Base-by-base conservation (phyloP, 2,113 vertebrate species). In the Aviceda subcristata region DNA sequence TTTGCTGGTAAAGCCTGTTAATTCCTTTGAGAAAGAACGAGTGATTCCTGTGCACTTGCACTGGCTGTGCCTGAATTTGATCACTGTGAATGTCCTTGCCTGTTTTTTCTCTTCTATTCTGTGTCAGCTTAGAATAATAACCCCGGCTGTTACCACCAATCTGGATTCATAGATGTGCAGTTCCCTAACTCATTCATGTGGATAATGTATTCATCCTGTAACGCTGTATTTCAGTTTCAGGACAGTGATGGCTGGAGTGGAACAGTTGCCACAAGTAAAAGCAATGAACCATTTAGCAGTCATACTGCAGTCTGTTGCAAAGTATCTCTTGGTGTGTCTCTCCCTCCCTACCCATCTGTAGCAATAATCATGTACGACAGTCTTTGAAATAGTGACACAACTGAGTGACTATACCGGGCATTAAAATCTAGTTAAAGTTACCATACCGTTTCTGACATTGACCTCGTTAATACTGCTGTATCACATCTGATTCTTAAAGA, bases 211-310 rank as follows among this genome's bases (percentile, higher is more conserved):
- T 87, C 48, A 6, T 41, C 64, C 48, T 56, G 8, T 32, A 92
- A 75, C 1, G 3, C 48, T 24, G 41, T 38, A 86, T 72, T 94
- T 81, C 73, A 68, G 30, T 77, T 86, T 88, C 60, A 57, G 84
- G 60, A 78, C 51, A 62, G 59, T 11, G 74, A 64, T 62, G 57
- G 36, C 4, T 86, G 57, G 77, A 66, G 34, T 26, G 36, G 45
- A 94, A 60, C 56, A 68, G 64, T 81, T 74, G 36, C 48, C 79
- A 84, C 82, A 56, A 88, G 88, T 75, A 68, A 71, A 96, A 89
- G 82, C 53, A 94, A 96, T 72, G 95, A 96, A 86, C 86, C 86
- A 51, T 86, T 82, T 85, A 89, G 79, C 73, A 72, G 77, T 63
- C 76, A 38, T 45, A 63, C 23, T 39, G 46, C 71, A 55, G 68